Percentiles rank a stretch among this genome's conserved stretches.
Conservation (phyloP, 2,888 invertebrate species). For the Pterostichus niger region DNA sequence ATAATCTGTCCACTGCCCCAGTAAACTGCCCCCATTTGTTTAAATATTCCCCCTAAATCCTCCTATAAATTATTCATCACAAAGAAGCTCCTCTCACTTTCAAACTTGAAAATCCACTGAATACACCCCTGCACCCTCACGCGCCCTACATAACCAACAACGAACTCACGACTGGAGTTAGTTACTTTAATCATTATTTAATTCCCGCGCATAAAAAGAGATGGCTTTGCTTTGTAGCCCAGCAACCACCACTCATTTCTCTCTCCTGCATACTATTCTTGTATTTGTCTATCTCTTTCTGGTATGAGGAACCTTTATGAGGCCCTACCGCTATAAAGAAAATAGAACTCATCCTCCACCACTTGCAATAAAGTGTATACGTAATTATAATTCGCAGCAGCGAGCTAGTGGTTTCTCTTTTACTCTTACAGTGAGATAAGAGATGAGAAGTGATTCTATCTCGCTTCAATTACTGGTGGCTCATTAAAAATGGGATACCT, state of each 20-base stretch:
- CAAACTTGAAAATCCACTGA: constrained; percentile 4
- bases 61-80: background rate
- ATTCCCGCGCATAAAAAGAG: constrained; percentile 49
- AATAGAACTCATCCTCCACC: constrained; percentile 33
- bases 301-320: background rate
- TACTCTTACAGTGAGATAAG: background rate
- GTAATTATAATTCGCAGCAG: constrained; percentile 45
- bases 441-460: background rate
- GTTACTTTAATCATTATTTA: constrained; percentile 56
- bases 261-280: background rate
- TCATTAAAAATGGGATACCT: background rate
- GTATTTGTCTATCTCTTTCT: background rate
- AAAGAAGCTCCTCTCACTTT: background rate
- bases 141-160: background rate
- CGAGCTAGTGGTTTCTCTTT: background rate
- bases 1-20: background rate
- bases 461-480: background rate
- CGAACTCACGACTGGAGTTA: constrained; percentile 30
- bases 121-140: constrained; percentile 10
- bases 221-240: constrained; percentile 41
- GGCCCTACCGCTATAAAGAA: constrained; percentile 33
- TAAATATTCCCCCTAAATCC: background rate
- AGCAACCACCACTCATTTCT: background rate
- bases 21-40: background rate
- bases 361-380: constrained; percentile 48